These are phyloP conservation scores for Hydrotaea diabolus DNA, from an alignment of 2,888 invertebrate genomes.

Conservation along the genomic window DNA sequence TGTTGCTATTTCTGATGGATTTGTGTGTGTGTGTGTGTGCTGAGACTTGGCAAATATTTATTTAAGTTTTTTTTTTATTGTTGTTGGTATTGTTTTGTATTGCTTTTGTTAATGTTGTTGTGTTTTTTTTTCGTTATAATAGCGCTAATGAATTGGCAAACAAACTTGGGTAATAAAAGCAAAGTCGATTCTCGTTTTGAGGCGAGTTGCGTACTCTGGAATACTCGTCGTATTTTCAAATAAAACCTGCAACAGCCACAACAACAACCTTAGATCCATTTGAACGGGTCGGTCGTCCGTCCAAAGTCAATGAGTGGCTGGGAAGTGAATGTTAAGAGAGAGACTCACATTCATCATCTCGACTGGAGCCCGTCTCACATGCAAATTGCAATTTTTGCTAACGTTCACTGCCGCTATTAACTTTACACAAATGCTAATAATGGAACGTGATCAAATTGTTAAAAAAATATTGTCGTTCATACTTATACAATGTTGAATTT, in stretches of 20 bases:
- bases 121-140: conserved; percentile 28
- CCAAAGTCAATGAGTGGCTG: neutral
- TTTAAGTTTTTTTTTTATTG: conserved; percentile 26
- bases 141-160: conserved; percentile 65
- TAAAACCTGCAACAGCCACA: too few relatives aligned
- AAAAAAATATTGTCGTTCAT: conserved; percentile 3
- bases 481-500: neutral
- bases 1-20: neutral
- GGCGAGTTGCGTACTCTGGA: neutral
- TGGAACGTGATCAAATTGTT: conserved; percentile 26
- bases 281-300: neutral
- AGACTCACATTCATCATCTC: neutral
- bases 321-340: neutral
- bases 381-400: conserved; percentile 6
- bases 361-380: neutral
- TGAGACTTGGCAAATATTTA: conserved; percentile 48
- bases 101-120: neutral
- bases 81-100: neutral
- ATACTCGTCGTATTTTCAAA: too few relatives aligned
- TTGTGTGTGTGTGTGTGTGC: too few relatives aligned
- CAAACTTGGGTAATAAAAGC: conserved; percentile 41
- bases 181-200: neutral
- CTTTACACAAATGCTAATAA: neutral
- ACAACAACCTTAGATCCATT: too few relatives aligned
- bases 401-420: neutral